Evolutionary conservation across 2,888 invertebrate genomes (phyloP).

Genomic region (Cynaeus angustus): DNA sequence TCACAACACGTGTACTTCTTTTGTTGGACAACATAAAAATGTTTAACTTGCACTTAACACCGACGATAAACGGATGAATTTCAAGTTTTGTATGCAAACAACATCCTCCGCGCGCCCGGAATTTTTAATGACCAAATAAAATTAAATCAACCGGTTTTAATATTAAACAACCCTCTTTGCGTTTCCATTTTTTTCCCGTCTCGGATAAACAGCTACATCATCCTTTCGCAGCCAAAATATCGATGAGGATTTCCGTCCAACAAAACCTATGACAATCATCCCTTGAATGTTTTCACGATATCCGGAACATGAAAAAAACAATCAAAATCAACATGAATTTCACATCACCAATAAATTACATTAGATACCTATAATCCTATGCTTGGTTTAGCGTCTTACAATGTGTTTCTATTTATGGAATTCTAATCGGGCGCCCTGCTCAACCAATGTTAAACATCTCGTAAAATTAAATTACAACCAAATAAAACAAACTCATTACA

Average conservation of each 20-base stretch:
- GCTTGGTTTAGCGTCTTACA: not conserved
- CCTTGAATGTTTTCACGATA: not conserved
- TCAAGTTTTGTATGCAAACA: conserved; percentile 44
- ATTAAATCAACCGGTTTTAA: conserved; percentile 45
- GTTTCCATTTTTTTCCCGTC: conserved; percentile 2
- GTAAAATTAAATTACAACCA: not conserved
- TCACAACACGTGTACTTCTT: conserved; percentile 43
- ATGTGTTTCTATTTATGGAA: not conserved
- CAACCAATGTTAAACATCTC: not conserved
- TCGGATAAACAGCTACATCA: conserved; percentile 19
- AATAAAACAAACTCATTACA: conserved; percentile 1
- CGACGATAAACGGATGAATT: conserved; percentile 30
- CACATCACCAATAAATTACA: too few species aligned
- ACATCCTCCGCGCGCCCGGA: conserved; percentile 33
- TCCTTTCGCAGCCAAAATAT: conserved; percentile 1
- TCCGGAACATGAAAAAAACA: not conserved
- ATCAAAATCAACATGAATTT: too few species aligned
- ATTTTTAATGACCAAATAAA: conserved; percentile 37
- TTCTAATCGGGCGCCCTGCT: not conserved
- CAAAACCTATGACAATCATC: conserved; percentile 10
- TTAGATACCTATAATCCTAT: too few species aligned
- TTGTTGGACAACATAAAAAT: conserved; percentile 27
- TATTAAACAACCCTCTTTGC: conserved; percentile 38
- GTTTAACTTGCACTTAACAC: conserved; percentile 36
- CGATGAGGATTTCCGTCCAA: conserved; percentile 3